Evolutionary conservation across 2,797 vertebrate species (phyloP), one percentile per base, ranked within the genome.

Genomic region (Ibycter americanus): DNA sequence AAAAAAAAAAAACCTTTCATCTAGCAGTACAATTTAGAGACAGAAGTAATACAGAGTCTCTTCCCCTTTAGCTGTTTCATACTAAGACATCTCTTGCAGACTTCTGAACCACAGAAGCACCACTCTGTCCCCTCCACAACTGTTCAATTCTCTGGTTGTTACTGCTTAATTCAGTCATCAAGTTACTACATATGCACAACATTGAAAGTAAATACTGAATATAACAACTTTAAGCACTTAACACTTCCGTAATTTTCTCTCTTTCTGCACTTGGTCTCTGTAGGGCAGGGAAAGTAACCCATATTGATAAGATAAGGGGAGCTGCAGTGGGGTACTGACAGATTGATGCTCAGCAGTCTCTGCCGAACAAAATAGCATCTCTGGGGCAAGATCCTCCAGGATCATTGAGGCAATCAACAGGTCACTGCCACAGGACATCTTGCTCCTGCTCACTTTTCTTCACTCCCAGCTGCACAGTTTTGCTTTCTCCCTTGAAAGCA

Each of bases 31-130:
- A 9, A 38, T 25, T 52, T 65, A 34, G 15, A 34, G 18, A 21
- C 1, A 1, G 9, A 15, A 58, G 3, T 18, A 68, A 61, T 6
- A 6, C 9, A 59, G 9, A 46, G 1, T 14, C 7, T 77, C 56
- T 40, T 78, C 26, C 31, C 54, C 6, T 67, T 81, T 8, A 46
- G 26, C 5, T 20, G 8, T 40, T 80, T 66, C 36, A 42, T n/a
- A 14, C 54, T 26, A 47, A 46, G 36, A 15, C 9, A 72, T 38
- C 22, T 56, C 21, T 26, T 55, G 17, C 23, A 55, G 12, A 21
- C 12, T 74, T 51, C 29, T 52, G 56, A 84, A 21, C 27, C 47
- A 52, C 36, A 54, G 34, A 73, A 14, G 9, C 65, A 46, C 4
- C 12, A 15, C 21, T 66, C 47, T 63, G 26, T 26, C 12, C 20